These are phyloP conservation scores for Trachelus stipa DNA, from an alignment of 2,888 invertebrate species.

Conservation along the genomic window DNA sequence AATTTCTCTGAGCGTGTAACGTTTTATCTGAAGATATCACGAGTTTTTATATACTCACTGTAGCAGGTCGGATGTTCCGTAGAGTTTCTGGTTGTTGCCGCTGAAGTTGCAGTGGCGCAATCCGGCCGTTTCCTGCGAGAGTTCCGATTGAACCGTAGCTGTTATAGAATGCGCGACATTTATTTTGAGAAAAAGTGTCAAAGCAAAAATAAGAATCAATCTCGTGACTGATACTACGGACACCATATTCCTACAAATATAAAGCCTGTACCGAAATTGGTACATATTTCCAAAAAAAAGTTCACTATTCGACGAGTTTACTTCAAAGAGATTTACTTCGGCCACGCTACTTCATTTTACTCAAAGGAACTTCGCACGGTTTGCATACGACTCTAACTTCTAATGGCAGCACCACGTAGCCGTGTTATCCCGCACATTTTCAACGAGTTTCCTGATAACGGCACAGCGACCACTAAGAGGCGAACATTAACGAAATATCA, in stretches of 20 bases:
- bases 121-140: not conserved
- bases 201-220: not conserved
- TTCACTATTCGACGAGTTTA: not conserved
- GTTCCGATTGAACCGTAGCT: not conserved
- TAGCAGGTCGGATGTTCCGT: conserved; percentile 51
- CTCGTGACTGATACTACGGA: not conserved
- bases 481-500: conserved; percentile 1
- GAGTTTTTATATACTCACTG: conserved; percentile 41
- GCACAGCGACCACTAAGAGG: not conserved
- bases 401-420: not conserved
- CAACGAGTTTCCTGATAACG: conserved; percentile 7
- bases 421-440: not conserved
- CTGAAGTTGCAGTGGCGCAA: conserved; percentile 40
- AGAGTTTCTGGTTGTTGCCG: conserved; percentile 32
- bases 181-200: not conserved
- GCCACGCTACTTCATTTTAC: not conserved
- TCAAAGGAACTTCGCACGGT: not conserved
- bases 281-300: not conserved
- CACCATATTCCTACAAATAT: not conserved
- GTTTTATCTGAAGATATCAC: not conserved
- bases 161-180: not conserved
- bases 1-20: not conserved
- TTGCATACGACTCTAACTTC: not conserved
- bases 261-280: not conserved
- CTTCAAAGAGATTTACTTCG: not conserved